A percentile compares a stretch with the other conserved stretches of the same genome.
Conservation (phyloP, 2,113 vertebrate species). For the Mesoclemmys tuberculata region DNA sequence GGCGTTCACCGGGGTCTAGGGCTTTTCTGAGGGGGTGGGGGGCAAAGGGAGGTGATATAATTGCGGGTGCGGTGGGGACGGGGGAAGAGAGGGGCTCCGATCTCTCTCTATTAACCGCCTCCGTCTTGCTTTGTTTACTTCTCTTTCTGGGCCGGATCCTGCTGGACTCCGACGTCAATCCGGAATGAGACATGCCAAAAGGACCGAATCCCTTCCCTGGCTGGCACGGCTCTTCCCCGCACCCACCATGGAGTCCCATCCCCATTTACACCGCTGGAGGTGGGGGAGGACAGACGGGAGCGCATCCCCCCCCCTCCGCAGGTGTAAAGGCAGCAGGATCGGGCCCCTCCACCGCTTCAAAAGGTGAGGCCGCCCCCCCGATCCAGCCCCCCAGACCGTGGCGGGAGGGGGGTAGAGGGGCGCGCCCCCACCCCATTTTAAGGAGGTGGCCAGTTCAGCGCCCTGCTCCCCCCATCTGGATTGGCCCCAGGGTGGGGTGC, state of each 20-base stretch:
- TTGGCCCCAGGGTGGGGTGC: background rate
- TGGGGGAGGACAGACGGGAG: background rate
- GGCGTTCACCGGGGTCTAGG: background rate
- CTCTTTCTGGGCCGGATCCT: background rate
- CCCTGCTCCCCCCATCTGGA: background rate
- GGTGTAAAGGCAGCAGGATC: background rate
- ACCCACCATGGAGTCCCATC: conserved; percentile 12
- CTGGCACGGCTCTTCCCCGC: conserved; percentile 52
- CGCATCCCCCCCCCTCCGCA: background rate
- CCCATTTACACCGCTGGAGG: background rate
- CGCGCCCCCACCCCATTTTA: background rate
- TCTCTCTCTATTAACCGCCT: conserved; percentile 13
- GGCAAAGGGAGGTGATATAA: background rate
- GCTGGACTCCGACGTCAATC: background rate
- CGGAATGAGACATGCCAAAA: background rate
- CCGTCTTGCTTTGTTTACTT: background rate
- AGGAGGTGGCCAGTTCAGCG: background rate
- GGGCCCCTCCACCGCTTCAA: background rate
- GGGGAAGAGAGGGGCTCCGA: background rate
- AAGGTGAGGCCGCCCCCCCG: background rate
- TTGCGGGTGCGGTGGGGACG: background rate
- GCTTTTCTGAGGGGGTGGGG: too few relatives aligned
- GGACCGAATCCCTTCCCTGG: background rate
- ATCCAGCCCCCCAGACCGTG: background rate
- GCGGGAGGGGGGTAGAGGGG: background rate